Percentiles rank a stretch among this genome's conserved stretches.
Evolutionary conservation across 2,113 vertebrate species (phyloP).

Genomic region (Alligator mississippiensis): DNA sequence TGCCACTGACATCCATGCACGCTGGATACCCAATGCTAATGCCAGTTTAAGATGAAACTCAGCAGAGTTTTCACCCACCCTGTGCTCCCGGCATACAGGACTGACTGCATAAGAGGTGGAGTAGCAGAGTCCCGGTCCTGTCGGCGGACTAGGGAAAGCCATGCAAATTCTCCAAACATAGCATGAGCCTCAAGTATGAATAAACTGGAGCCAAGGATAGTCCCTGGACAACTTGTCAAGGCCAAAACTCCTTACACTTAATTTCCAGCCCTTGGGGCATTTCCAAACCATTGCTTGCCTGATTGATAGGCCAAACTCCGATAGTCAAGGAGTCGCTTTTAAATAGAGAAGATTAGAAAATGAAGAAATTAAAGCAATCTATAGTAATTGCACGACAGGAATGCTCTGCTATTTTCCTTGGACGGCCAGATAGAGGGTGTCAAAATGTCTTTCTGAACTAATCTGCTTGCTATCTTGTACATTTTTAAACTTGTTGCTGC

Average conservation of each 20-base stretch:
- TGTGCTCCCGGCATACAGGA: no score
- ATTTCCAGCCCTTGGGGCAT: not conserved
- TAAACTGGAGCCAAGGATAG: not conserved
- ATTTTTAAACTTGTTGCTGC: not conserved
- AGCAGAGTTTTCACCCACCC: no score
- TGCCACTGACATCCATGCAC: not conserved
- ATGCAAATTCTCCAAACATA: not conserved
- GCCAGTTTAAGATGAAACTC: no score
- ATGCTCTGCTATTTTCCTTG: not conserved
- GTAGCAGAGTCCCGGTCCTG: no score
- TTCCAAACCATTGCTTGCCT: conserved; percentile 20
- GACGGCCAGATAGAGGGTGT: not conserved
- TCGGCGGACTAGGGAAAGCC: not conserved
- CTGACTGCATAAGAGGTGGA: no score
- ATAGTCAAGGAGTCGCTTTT: conserved; percentile 46
- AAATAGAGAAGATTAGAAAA: not conserved
- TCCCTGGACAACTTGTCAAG: not conserved
- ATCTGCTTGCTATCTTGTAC: accelerated
- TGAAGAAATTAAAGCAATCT: not conserved
- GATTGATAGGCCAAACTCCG: not conserved
- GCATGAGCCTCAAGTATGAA: not conserved
- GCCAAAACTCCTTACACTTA: not conserved
- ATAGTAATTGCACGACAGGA: accelerated
- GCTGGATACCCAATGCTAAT: no score
- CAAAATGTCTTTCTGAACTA: not conserved